Evolutionary conservation across 2,797 vertebrate species (phyloP).

Genomic region (Schizothorax lantsangensis): DNA sequence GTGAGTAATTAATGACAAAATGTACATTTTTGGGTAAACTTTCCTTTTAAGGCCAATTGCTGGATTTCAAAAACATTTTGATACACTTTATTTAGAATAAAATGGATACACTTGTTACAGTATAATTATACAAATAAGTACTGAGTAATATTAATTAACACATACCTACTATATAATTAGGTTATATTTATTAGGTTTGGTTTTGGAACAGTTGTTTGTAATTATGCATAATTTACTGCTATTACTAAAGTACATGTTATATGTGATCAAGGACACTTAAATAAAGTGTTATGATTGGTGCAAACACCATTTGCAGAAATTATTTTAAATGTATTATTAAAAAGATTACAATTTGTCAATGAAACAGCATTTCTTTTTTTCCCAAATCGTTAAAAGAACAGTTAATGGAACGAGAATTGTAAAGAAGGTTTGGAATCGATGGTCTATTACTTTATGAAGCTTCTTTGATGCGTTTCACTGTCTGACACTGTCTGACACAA

Average conservation of each 20-base stretch:
- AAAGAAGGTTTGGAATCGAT: neutral
- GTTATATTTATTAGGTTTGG: neutral
- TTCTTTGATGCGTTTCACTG: neutral
- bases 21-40: neutral
- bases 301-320: neutral
- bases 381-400: neutral
- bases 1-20: neutral
- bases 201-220: neutral
- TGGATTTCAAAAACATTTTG: neutral
- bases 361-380: neutral
- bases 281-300: neutral
- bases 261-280: neutral
- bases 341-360: neutral
- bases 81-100: neutral
- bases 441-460: neutral
- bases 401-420: neutral
- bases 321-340: neutral
- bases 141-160: neutral
- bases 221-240: neutral
- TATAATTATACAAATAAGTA: neutral
- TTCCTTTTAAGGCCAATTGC: neutral
- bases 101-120: neutral
- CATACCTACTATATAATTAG: neutral
- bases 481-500: conserved; percentile 32
- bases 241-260: neutral